Evolutionary conservation across 2,113 vertebrate genomes (phyloP).

Genomic region (Pygoscelis antarcticus): DNA sequence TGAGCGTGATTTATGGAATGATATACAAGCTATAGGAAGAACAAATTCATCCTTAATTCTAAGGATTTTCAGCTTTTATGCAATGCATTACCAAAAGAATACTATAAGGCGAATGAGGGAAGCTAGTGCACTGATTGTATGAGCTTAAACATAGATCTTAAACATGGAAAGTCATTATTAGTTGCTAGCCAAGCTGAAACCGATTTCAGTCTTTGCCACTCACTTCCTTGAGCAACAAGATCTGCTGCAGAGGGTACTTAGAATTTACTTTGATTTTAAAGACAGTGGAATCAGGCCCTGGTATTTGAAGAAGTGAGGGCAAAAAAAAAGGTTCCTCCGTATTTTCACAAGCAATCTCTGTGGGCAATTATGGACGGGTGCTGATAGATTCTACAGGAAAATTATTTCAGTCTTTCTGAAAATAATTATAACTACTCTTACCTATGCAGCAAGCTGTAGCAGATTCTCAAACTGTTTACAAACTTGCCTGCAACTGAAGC

Average conservation of each 20-base stretch:
- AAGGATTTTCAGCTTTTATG: not conserved
- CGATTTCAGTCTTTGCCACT: not conserved
- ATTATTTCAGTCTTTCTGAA: not conserved
- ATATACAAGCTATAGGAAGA: not conserved
- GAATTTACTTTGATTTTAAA: not conserved
- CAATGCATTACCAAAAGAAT: not conserved
- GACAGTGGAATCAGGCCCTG: not conserved
- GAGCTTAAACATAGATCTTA: not conserved
- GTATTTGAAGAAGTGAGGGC: not conserved
- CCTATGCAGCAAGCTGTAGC: not conserved
- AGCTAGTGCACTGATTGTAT: not conserved
- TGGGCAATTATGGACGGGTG: not conserved
- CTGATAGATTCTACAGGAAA: not conserved
- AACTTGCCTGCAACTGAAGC: not conserved
- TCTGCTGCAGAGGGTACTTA: not conserved
- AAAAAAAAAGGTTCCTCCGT: not conserved
- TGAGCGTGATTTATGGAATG: not conserved
- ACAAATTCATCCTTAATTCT: not conserved
- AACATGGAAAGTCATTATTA: not conserved
- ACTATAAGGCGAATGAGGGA: not conserved
- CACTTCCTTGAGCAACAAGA: not conserved
- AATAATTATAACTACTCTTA: not conserved
- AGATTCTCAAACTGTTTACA: not conserved
- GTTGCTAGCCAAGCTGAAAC: not conserved
- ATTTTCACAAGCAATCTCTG: not conserved